A percentile compares a stretch with the other conserved stretches of the same genome.
phyloP scores from a whole-genome alignment of 2,797 vertebrate species.

The Rachycentron canadum region DNA sequence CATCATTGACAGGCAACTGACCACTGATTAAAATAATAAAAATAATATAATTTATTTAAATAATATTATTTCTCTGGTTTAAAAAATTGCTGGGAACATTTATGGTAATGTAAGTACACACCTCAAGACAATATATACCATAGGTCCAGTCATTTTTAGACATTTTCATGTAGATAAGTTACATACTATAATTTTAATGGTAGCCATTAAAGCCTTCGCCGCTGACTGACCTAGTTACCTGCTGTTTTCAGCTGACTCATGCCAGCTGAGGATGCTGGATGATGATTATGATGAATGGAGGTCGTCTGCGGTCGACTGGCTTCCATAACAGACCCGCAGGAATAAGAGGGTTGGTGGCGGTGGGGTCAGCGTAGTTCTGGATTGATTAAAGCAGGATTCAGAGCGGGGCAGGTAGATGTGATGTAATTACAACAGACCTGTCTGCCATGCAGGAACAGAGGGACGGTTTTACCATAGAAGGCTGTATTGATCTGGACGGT shows the following conservation, averaged over 20 bases:
- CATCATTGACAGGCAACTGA: too few relatives aligned
- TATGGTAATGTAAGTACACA: too few relatives aligned
- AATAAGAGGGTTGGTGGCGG: not conserved
- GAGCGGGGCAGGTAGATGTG: not conserved
- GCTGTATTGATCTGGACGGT: not conserved
- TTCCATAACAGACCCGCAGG: not conserved
- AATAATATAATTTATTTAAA: too few relatives aligned
- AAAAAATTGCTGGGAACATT: too few relatives aligned
- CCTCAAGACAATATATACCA: too few relatives aligned
- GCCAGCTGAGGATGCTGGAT: not conserved
- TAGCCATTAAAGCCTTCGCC: not conserved
- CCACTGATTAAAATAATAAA: too few relatives aligned
- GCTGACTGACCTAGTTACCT: not conserved
- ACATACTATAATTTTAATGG: too few relatives aligned
- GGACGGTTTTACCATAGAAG: not conserved
- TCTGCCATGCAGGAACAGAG: constrained; percentile 3
- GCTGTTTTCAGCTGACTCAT: constrained; percentile 3
- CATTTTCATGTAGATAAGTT: too few relatives aligned
- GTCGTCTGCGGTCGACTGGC: not conserved
- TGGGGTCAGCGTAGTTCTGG: not conserved
- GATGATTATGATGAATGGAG: constrained; percentile 12
- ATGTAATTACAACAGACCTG: constrained; percentile 5
- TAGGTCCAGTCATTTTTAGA: too few relatives aligned
- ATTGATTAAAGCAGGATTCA: constrained; percentile 32
- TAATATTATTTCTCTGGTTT: too few relatives aligned